Evolutionary conservation across 1,140 invertebrate genomes (phyloP).

Genomic region (Calycopis cecrops): DNA sequence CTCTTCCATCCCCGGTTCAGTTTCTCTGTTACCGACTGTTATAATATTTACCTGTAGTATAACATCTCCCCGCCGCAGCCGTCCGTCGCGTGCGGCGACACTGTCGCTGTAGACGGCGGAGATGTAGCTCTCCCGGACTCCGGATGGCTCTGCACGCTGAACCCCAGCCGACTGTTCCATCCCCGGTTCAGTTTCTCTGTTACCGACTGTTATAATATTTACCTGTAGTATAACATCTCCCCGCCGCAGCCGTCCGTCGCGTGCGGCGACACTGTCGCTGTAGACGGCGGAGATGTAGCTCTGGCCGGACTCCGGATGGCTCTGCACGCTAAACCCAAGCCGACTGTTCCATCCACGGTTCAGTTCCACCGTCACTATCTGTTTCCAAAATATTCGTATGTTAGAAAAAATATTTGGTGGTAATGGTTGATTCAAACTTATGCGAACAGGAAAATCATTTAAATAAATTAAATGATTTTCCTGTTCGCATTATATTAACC

Average conservation of each 20-base stretch:
- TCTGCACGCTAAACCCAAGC: constrained; percentile 88
- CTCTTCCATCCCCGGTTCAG: constrained; percentile 88
- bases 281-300: constrained; percentile 91
- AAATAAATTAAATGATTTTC: too few species aligned
- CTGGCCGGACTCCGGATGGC: constrained; percentile 76
- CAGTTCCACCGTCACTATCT: constrained; percentile 87
- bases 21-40: constrained; percentile 87
- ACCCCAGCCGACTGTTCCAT: constrained; percentile 89
- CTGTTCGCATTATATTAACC: too few species aligned
- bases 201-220: too few species aligned
- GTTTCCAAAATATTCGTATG: constrained; percentile 9
- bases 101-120: constrained; percentile 89
- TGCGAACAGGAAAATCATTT: too few species aligned
- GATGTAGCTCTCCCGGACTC: constrained; percentile 83
- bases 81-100: constrained; percentile 88
- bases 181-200: constrained; percentile 88
- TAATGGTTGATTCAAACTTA: too few species aligned
- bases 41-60: constrained; percentile 81
- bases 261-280: constrained; percentile 87
- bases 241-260: constrained; percentile 86
- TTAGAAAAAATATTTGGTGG: too few species aligned
- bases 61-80: constrained; percentile 86
- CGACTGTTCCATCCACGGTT: constrained; percentile 88
- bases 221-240: constrained; percentile 90
- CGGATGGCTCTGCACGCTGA: constrained; percentile 82